phyloP scores from a whole-genome alignment of 2,113 vertebrate species.

The Hylia prasina region DNA sequence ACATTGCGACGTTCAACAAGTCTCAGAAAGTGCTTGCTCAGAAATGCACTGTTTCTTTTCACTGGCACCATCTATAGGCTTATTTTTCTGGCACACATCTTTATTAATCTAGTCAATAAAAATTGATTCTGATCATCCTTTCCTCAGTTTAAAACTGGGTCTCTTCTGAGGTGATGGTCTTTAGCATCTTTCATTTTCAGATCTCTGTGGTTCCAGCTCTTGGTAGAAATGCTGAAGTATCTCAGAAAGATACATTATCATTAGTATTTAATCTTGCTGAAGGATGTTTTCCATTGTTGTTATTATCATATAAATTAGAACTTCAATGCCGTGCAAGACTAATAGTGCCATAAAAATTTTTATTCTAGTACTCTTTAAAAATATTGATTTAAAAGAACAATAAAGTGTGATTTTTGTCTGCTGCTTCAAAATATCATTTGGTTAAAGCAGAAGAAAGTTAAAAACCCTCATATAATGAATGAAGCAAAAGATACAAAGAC shows the following conservation, averaged over 20 bases:
- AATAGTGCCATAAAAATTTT: conserved; percentile 55
- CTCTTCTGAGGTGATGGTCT: neutral
- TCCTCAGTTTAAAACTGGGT: neutral
- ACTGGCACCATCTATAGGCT: neutral
- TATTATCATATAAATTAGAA: conserved; percentile 15
- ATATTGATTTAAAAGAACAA: conserved; percentile 57
- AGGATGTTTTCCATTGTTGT: neutral
- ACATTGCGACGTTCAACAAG: neutral
- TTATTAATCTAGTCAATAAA: neutral
- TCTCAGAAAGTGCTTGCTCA: neutral
- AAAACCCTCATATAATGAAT: neutral
- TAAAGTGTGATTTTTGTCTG: conserved; percentile 44
- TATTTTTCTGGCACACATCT: neutral
- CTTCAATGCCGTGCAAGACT: conserved; percentile 4
- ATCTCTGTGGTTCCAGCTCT: neutral
- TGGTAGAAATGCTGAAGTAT: neutral
- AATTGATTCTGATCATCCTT: neutral
- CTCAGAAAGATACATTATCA: neutral
- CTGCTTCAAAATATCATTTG: conserved; percentile 32
- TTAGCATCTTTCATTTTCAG: neutral
- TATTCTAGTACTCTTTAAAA: conserved; percentile 42
- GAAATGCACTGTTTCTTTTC: neutral
- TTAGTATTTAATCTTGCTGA: neutral
- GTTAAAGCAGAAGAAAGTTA: conserved; percentile 1
- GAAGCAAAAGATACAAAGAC: neutral